Percentiles rank a stretch among this genome's conserved stretches.
These are phyloP conservation scores for Cerastis leucographa DNA, from an alignment of 2,888 invertebrate genomes.

Conservation along the genomic window DNA sequence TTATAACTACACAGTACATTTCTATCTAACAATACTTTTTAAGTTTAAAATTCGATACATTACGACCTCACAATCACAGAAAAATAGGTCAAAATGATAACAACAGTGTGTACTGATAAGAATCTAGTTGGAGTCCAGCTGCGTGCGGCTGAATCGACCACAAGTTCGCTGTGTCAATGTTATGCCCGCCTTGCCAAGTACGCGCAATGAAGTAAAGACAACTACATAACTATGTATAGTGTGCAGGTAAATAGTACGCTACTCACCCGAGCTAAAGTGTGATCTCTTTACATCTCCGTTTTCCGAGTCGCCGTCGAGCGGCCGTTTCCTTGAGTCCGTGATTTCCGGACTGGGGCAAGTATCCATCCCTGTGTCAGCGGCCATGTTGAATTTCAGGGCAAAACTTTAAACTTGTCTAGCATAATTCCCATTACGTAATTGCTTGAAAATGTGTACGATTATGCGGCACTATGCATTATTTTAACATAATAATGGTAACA, in stretches of 20 bases:
- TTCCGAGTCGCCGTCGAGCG: slow-evolving; percentile 96
- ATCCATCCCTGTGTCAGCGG: slow-evolving; percentile 98
- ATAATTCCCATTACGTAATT: slow-evolving; percentile 91
- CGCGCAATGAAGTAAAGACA: slow-evolving; percentile 82
- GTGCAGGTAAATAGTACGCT: slow-evolving; percentile 71
- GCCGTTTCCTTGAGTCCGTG: slow-evolving; percentile 97
- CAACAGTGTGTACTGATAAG: slow-evolving; percentile 84
- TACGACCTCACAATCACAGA: slow-evolving; percentile 81
- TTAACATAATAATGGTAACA: slow-evolving; percentile 84
- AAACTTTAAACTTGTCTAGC: slow-evolving; percentile 90
- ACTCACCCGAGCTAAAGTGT: slow-evolving; percentile 97
- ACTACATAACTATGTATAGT: slow-evolving; percentile 69
- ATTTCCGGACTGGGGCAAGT: slow-evolving; percentile 98
- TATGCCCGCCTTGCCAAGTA: slow-evolving; percentile 86
- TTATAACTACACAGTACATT: slow-evolving; percentile 65
- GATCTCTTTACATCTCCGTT: slow-evolving; percentile 97
- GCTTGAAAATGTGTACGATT: slow-evolving; percentile 85
- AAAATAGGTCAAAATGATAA: slow-evolving; percentile 88
- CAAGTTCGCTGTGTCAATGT: slow-evolving; percentile 85
- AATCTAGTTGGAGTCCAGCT: slow-evolving; percentile 85
- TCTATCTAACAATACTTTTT: slow-evolving; percentile 65
- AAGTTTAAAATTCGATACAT: slow-evolving; percentile 72
- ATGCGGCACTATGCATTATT: slow-evolving; percentile 87
- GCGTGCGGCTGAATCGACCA: slow-evolving; percentile 80
- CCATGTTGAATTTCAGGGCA: slow-evolving; percentile 94